Evolutionary conservation across 2,888 invertebrate genomes (phyloP).

Genomic region (Idaea straminata): DNA sequence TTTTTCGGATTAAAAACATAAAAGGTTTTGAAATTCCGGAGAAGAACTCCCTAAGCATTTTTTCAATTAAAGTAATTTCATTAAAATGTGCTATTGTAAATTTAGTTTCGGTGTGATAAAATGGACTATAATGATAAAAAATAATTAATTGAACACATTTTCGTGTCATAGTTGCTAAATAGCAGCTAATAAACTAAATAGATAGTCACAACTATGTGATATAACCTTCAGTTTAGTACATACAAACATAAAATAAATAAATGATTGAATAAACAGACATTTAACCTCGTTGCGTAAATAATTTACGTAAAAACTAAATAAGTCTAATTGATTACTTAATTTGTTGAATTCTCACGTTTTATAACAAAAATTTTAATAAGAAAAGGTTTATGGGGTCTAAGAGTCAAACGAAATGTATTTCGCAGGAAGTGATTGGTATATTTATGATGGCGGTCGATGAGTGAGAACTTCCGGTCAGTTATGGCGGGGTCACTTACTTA

Average conservation of each 20-base stretch:
- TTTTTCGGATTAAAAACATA: background rate
- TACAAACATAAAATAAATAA: background rate
- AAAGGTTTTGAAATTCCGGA: background rate
- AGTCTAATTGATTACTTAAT: constrained; percentile 26
- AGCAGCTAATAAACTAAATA: background rate
- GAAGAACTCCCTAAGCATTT: too few species aligned
- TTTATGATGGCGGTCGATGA: constrained; percentile 56
- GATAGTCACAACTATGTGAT: background rate
- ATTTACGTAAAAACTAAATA: constrained; percentile 12
- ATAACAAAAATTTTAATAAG: constrained; percentile 28
- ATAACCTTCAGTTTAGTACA: constrained; percentile 2
- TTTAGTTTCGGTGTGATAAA: too few species aligned
- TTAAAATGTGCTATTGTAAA: too few species aligned
- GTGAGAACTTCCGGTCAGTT: constrained; percentile 56
- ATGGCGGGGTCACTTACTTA: constrained; percentile 37
- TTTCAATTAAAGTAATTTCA: too few species aligned
- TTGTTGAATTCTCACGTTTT: constrained; percentile 24
- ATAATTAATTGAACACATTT: background rate
- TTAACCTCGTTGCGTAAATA: constrained; percentile 19
- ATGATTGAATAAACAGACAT: background rate
- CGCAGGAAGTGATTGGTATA: constrained; percentile 60
- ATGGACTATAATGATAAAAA: background rate
- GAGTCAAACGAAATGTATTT: constrained; percentile 31
- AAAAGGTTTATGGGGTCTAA: constrained; percentile 31
- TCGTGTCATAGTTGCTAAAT: background rate